Evolutionary conservation across 2,888 invertebrate species (phyloP), one percentile per base, ranked within the genome.

Genomic region (Priapulus caudatus): DNA sequence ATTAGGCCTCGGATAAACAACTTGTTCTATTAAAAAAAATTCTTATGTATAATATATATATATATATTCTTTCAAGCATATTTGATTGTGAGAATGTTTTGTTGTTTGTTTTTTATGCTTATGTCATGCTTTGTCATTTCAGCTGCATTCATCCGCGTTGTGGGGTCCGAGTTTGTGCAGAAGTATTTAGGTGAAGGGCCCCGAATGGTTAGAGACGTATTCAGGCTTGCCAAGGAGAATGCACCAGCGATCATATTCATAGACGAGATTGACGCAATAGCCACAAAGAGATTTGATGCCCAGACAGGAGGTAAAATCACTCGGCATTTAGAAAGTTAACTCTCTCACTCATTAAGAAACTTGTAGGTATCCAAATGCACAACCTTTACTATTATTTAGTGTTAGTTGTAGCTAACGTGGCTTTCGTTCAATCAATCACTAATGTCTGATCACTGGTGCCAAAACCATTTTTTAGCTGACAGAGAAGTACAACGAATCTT

Each of bases 211-310:
- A 80, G 98, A 56, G 98, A 99, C 71, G 97, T 99, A 15, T 98
- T 98, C 74, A 83, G 98, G 64, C 78, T 99, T 58, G 98, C 98
- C 18, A 93, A 97, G 71, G 98, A 99, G 74, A 98, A 99, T 75
- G 87, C 95, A 1, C 98, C 98, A 1, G 95, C 97, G 1, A 99
- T 98, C 63, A 98, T 99, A 63, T 99, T 98, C 72, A 98, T 99
- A 66, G 98, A 98, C 74, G 98, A 98, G 76, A 98, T 98, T 65
- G 98, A 99, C 74, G 98, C 98, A 33, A 98, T 99, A 63, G 98
- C 97, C 10, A 99, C 98, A 2, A 99, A 98, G 74, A 81, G 97
- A 66, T 92, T 97, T 72, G 95, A 97, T 74, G 95, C 95, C 2
- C 95, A 97, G 73, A 97, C 95, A 56, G 95, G 95, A 64, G 73